phyloP scores from a whole-genome alignment of 2,113 vertebrate species.

The Trinectes maculatus region DNA sequence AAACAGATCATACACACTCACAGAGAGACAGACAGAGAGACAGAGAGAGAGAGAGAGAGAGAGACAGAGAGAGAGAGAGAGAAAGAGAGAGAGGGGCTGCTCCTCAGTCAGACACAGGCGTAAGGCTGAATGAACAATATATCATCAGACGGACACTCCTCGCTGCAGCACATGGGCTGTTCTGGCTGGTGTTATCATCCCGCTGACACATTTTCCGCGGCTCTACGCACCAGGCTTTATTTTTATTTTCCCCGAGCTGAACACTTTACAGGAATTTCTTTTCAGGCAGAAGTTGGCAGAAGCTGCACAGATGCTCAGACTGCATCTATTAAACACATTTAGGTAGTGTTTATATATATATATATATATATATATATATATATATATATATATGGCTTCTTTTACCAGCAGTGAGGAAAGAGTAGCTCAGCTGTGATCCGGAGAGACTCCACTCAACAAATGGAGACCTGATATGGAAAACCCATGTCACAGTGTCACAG shows the following conservation, averaged over 20 bases:
- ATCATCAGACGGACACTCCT: slow-evolving; percentile 5
- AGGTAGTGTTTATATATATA: no score
- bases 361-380: no score
- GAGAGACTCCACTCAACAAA: slow-evolving; percentile 42
- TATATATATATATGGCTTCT: slow-evolving; percentile 61
- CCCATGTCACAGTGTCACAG: slow-evolving; percentile 34
- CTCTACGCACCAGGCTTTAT: background rate
- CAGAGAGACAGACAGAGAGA: no score
- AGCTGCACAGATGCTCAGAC: no score
- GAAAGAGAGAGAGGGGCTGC: slow-evolving; percentile 8
- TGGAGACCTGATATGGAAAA: slow-evolving; percentile 44
- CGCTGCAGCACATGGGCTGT: slow-evolving; percentile 16
- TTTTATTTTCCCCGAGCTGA: background rate
- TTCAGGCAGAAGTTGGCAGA: no score
- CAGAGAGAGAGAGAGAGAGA: no score
- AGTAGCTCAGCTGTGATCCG: slow-evolving; percentile 37
- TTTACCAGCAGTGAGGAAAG: slow-evolving; percentile 55
- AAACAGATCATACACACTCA: slow-evolving; percentile 41
- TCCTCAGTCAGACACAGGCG: slow-evolving; percentile 6
- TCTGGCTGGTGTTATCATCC: slow-evolving; percentile 35
- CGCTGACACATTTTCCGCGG: slow-evolving; percentile 1
- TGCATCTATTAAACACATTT: no score
- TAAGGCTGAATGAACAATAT: slow-evolving; percentile 13
- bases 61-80: no score
- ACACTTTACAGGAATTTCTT: no score